Base-by-base conservation (phyloP, 2,888 invertebrate genomes). In the Mimas tiliae region DNA sequence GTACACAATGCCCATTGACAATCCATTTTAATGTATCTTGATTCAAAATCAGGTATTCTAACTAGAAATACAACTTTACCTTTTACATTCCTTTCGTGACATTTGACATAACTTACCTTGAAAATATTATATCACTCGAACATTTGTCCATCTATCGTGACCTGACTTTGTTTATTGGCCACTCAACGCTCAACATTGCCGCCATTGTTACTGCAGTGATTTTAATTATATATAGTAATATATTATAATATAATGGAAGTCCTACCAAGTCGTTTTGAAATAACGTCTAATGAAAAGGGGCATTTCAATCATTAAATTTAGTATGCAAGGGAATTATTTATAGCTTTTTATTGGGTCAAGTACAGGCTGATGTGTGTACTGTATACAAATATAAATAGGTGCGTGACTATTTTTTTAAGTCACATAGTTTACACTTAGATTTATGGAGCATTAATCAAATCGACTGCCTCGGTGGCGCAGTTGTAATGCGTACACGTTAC, bases 141-240 rank as follows among this genome's bases (percentile, higher is more conserved):
- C 83, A 82, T 79, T 75, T 70, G 80, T 76, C 74, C 84, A 83
- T 82, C 82, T 76, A 68, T 81, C 82, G 82, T 81, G 80, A 82
- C 81, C 81, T 68, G 75, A 70, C 74, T 74, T 75, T 78, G 79
- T 72, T 69, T 68, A 62, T 19, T 19, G 27, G 62, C 62, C 67
- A 70, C 84, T 81, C 84, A 83, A 81, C 83, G 83, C 84, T 80
- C 76, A 76, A 74, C 86, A 87, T 78, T 82, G 83, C 73, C 65
- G 50, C 74, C 66, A 78, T 77, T 82, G 78, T 81, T 77, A 65
- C 63, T 68, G 67, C 68, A 69, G 74, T 70, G 68, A 74, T 70
- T 75, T 77, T 84, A 77, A 80, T 82, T 82, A 78, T 67, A 66
- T 72, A 71, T 48, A 65, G 21, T 11, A 55, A 48, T 65, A 58